A percentile compares a stretch with the other conserved stretches of the same genome.
Evolutionary conservation across 2,888 invertebrate species (phyloP).

Genomic region (Phaedon cochleariae): DNA sequence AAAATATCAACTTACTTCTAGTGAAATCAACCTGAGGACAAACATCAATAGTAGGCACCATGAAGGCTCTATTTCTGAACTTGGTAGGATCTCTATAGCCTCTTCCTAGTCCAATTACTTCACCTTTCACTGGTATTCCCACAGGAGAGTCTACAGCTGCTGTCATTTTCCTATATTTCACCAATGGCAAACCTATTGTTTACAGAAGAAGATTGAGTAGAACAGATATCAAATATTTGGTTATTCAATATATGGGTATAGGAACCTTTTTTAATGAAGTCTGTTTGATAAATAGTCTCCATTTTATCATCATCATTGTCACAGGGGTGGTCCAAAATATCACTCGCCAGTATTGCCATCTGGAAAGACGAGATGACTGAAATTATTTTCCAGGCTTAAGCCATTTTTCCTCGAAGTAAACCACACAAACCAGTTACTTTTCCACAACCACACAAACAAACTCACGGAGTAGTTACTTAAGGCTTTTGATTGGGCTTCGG

Average conservation of each 20-base stretch:
- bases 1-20: constrained; percentile 57
- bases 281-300: constrained; percentile 70
- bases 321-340: constrained; percentile 72
- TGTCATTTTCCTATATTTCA: constrained; percentile 67
- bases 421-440: too few relatives aligned
- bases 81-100: constrained; percentile 72
- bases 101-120: constrained; percentile 65
- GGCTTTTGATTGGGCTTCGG: too few relatives aligned
- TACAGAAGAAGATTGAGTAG: neutral
- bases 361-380: constrained; percentile 47
- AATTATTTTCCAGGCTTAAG: too few relatives aligned
- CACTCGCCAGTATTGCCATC: constrained; percentile 70
- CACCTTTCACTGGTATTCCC: constrained; percentile 67
- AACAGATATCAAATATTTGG: neutral
- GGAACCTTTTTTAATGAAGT: constrained; percentile 70
- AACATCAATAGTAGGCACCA: constrained; percentile 68
- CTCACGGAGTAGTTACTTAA: too few relatives aligned
- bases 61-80: constrained; percentile 67
- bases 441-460: too few relatives aligned
- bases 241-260: too few relatives aligned
- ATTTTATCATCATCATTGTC: constrained; percentile 70
- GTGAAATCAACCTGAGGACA: constrained; percentile 55
- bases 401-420: too few relatives aligned
- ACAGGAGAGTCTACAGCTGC: constrained; percentile 70
- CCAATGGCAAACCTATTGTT: constrained; percentile 64